Base-by-base conservation (phyloP, 1,140 invertebrate species). In the Heliconius hermathena region DNA sequence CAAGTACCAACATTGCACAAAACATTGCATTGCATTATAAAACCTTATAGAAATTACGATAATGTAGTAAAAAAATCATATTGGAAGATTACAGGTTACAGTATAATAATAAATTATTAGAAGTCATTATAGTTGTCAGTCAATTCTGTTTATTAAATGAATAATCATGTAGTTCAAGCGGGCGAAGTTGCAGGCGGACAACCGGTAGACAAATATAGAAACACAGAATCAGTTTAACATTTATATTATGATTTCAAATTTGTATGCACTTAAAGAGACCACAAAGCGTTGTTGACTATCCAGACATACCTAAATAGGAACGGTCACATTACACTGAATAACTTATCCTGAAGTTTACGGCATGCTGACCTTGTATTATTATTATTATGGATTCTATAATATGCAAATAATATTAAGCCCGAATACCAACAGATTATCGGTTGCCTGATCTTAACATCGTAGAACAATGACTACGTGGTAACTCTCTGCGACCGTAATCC, bases 381-480 rank as follows among this genome's bases (percentile, higher is more conserved):
- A 66, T 66, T 66, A 29, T 66, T 66, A 66, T 29, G 22, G 11
- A 66, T 26, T 26, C 22, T 11, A 66, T 66, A 66, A 66, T 66
- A 66, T 66, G 60, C 60, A 66, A 66, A 66, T 66, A 29, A 66
- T 66, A 66, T 66, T 66, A 26, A 66, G 4, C 60, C 26, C 22
- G 60, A 66, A 66, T 29, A 66, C 60, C 60, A 29, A 66, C 22
- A 29, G 22, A 66, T 66, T 66, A 66, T 66, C 60, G 60, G 60
- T 66, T 29, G 5, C 60, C 60, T 29, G 29, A 66, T 66, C 60
- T 66, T 66, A 66, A 66, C 60, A 11, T 72, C n/a, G 38, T 72
- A 72, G 71, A 72, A 72, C 71, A 72, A 72, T 72, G 38, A n/a
- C 71, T 72, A 72, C 71, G 71, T 9, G 18, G 71, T 74, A 73